A percentile compares a stretch with the other conserved stretches of the same genome.
These are phyloP conservation scores for Drosophila glabriapex DNA, from an alignment of 2,888 invertebrate genomes.

Conservation along the genomic window DNA sequence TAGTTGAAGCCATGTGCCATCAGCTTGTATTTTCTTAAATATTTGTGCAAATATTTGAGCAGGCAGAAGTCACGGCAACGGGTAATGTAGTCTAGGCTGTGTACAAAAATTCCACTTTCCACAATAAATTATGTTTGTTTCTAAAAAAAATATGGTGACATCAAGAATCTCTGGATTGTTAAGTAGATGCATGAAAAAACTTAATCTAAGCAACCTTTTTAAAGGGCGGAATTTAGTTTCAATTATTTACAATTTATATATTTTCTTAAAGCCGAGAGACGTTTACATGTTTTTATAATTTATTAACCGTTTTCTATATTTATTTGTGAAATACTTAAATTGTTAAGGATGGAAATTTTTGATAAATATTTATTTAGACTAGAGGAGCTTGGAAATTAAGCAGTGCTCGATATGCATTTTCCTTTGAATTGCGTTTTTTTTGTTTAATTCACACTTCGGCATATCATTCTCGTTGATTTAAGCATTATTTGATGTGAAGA, in stretches of 20 bases:
- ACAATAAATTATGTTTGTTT: neutral
- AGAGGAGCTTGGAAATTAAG: neutral
- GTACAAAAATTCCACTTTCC: neutral
- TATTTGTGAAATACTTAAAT: neutral
- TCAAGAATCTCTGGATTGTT: neutral
- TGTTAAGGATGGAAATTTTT: neutral
- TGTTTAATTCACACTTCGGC: slow-evolving; percentile 9
- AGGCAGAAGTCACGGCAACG: slow-evolving; percentile 15
- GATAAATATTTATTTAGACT: neutral
- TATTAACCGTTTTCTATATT: neutral
- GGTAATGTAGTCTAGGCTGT: neutral
- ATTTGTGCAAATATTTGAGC: slow-evolving; percentile 69
- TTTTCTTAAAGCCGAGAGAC: neutral
- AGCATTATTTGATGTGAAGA: slow-evolving; percentile 8
- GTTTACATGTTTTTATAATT: neutral
- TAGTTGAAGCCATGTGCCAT: neutral
- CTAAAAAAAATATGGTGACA: neutral
- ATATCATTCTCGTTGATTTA: slow-evolving; percentile 14
- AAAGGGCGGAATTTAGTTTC: neutral
- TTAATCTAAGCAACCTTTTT: neutral
- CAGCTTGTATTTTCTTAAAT: slow-evolving; percentile 51
- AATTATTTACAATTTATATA: neutral
- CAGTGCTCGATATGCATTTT: neutral
- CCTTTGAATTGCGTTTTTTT: neutral
- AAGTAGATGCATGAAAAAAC: neutral